Evolutionary conservation across 30 jellyfish, hydroid and myxozoan species (phyloP), one percentile per base, ranked within the genome.

Genomic region (Aurelia aurita): DNA sequence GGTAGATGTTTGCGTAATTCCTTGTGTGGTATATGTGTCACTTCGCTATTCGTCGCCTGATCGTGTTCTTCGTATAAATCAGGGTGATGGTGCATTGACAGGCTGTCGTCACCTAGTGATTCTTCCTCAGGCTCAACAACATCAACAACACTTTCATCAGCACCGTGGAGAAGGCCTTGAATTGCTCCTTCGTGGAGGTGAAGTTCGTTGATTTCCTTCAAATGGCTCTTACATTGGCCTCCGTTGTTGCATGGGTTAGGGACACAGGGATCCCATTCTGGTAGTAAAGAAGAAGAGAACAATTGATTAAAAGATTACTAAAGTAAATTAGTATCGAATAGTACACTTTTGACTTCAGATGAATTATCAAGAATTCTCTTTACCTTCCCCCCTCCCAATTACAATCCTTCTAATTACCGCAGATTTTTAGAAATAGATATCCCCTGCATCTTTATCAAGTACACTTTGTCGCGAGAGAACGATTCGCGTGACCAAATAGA

Each of bases 161-260:
- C 84, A 1, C 95, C 97, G 49, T 90, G 95, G 7, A 89, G 20
- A 14, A 72, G 65, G 73, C 59, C 60, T 31, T 71, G 85, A 45
- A 70, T 47, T 29, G 93, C 89, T 23, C 93, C 97, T 65, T 68
- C 87, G 80, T 89, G 97, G 46, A 68, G 80, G 54, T 83, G 89
- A 0, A 91, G 73, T 12, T 91, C 94, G 8, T 71, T 75, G 69
- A 86, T 61, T 43, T 81, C 82, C 47, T 72, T 86, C 44, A 90
- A 55, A 77, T 90, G 97, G 57, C 96, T 90, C 63, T 90, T 88
- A 71, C 97, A 90, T 14, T 78, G 69, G 49, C 97, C 97, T n/a
- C 88, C 95, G 77, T 90, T 83, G 45, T 73, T 84, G 80, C 97
- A 90, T n/a, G 97, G 97, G 87, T 80, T 90, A 39, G 97, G 97